Base-by-base conservation (phyloP, 2,797 vertebrate genomes). In the Cirrhinus mrigala region DNA sequence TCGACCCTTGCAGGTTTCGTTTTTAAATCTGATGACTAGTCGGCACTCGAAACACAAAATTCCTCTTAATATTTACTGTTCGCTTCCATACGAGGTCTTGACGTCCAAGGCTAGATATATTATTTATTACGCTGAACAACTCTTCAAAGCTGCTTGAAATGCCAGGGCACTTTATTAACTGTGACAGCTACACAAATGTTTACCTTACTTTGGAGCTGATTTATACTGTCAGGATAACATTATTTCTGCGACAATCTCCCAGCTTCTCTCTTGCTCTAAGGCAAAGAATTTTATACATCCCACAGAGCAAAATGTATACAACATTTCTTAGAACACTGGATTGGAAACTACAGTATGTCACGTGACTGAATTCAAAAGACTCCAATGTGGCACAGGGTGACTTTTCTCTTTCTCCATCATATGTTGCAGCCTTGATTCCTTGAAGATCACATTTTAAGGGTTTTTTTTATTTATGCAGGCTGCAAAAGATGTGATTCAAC, bases 111-210 rank as follows among this genome's bases (percentile, higher is more conserved):
- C 85, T 81, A 81, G 75, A 89, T 89, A 84, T 82, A 85, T 87
- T 85, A 85, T 90, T 88, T 90, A 90, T 90, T 79, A 82, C 81
- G 22, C 85, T 70, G 84, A 68, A 87, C 56, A 73, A 82, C 62
- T 88, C 87, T 89, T 87, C 86, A 86, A 87, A 90, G 89, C 83
- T 78, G 89, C 86, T 85, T 73, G 82, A 86, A 91, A 89, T 87
- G 87, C 86, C 82, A 90, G 71, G 71, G 84, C 79, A 85, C 87
- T 89, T 89, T 86, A 91, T 91, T 89, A 87, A 87, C 85, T 70
- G 77, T 89, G 88, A 90, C 86, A 89, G 87, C 83, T 89, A 89
- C 84, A 89, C 83, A 91, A 90, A 91, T 82, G 87, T 90, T 91
- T 88, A 81, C 79, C 87, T 90, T 90, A 89, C 82, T 88, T 81